These are phyloP conservation scores for Trichoplusia ni DNA, from an alignment of 1,140 invertebrate genomes.

Conservation along the genomic window DNA sequence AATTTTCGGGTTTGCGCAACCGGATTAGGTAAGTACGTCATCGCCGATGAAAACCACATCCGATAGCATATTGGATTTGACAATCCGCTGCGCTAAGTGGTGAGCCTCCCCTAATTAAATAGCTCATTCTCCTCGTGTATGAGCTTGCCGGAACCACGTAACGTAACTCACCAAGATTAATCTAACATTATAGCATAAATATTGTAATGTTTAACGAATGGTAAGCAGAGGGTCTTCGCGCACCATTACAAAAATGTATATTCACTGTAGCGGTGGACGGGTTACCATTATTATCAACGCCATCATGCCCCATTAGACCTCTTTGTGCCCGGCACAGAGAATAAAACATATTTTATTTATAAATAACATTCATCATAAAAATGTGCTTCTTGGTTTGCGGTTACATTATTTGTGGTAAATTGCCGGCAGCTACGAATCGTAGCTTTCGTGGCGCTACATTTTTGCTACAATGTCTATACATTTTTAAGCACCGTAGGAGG, in stretches of 20 bases:
- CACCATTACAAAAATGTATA: too few species aligned
- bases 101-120: not conserved
- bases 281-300: too few species aligned
- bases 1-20: not conserved
- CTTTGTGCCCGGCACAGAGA: too few species aligned
- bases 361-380: constrained; percentile 12
- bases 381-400: constrained; percentile 1
- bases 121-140: not conserved
- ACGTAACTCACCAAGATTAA: too few species aligned
- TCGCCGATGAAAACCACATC: not conserved
- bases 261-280: too few species aligned
- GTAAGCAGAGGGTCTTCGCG: too few species aligned
- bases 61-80: not conserved
- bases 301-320: too few species aligned
- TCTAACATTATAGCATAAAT: too few species aligned
- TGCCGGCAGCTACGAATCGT: constrained; percentile 8
- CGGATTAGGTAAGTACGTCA: not conserved
- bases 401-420: constrained; percentile 23
- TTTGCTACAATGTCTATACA: constrained; percentile 19
- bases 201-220: too few species aligned
- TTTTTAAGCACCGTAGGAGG: not conserved
- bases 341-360: too few species aligned
- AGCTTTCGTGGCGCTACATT: constrained; percentile 15
- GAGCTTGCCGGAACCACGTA: too few species aligned
- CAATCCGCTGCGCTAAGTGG: constrained; percentile 8